phyloP scores from a whole-genome alignment of 2,113 vertebrate genomes.

The Tamias sibiricus region DNA sequence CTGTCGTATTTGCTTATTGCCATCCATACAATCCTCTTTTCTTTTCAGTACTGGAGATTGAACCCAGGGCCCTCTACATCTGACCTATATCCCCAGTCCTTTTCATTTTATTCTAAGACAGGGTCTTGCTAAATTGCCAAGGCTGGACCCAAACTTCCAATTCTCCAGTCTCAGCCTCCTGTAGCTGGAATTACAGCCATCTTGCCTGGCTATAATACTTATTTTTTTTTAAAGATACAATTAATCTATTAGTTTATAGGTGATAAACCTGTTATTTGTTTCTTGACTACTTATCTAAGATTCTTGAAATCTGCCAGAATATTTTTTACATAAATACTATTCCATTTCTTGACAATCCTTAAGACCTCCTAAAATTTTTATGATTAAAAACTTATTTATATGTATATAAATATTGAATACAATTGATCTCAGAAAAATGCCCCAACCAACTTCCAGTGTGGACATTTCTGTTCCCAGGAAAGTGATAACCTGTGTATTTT shows the following conservation, averaged over 20 bases:
- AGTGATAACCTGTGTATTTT: neutral
- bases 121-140: neutral
- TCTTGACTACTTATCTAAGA: neutral
- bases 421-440: constrained; percentile 8
- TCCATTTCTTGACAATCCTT: constrained; percentile 39
- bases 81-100: neutral
- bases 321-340: constrained; percentile 3
- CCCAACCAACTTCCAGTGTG: neutral
- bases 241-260: neutral
- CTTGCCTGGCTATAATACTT: neutral
- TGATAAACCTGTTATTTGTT: neutral
- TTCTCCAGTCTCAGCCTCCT: neutral
- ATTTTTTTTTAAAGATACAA: neutral
- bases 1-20: neutral
- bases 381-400: neutral
- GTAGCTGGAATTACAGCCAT: neutral
- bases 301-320: neutral
- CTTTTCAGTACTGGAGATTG: neutral
- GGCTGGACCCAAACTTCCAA: neutral
- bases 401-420: constrained; percentile 49
- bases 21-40: neutral
- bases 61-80: neutral
- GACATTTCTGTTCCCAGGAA: constrained; percentile 34
- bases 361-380: neutral
- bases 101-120: neutral